These are phyloP conservation scores for Sphinx pinastri DNA, from an alignment of 2,888 invertebrate species.

Conservation along the genomic window DNA sequence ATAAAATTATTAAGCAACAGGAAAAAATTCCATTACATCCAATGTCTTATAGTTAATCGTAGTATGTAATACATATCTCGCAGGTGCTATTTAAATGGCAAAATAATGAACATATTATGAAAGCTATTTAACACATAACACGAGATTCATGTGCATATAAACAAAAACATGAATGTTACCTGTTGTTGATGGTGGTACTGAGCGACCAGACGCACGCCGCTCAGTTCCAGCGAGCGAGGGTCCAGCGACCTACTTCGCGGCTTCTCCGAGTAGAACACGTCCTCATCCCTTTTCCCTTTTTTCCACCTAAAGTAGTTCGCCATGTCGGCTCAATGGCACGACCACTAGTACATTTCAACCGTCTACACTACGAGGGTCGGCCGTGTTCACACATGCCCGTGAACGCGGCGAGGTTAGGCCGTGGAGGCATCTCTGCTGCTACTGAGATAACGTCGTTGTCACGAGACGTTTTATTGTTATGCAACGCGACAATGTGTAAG, in stretches of 20 bases:
- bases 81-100: not conserved
- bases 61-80: not conserved
- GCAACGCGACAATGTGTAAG: constrained; percentile 57
- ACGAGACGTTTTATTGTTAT: constrained; percentile 74
- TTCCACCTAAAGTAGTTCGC: constrained; percentile 89
- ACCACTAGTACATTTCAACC: constrained; percentile 45
- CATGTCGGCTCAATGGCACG: constrained; percentile 65
- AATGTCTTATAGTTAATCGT: not conserved
- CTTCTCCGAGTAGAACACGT: constrained; percentile 83
- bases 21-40: not conserved
- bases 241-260: constrained; percentile 90
- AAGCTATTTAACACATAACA: constrained; percentile 6
- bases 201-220: constrained; percentile 85
- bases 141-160: not conserved
- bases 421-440: constrained; percentile 70
- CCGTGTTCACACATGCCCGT: constrained; percentile 48
- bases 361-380: constrained; percentile 38
- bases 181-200: constrained; percentile 72
- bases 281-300: constrained; percentile 84
- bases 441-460: constrained; percentile 76
- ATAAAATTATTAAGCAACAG: constrained; percentile 1
- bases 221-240: constrained; percentile 87
- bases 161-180: constrained; percentile 33
- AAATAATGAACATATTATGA: constrained; percentile 8
- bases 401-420: constrained; percentile 56